These are phyloP conservation scores for Myocastor coypus DNA, from an alignment of 2,113 vertebrate genomes.

Conservation along the genomic window DNA sequence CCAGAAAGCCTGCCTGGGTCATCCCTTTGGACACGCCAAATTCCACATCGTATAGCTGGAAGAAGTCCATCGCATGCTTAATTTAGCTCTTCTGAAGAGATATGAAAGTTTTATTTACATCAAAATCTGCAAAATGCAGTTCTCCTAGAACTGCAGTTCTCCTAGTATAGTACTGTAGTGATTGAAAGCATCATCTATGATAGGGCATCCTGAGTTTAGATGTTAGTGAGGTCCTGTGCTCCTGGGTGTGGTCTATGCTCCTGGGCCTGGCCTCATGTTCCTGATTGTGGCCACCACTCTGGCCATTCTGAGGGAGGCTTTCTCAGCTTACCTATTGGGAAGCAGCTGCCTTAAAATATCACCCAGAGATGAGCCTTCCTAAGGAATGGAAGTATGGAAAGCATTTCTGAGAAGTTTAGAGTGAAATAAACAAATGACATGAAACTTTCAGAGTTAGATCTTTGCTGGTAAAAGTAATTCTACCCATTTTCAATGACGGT, in stretches of 20 bases:
- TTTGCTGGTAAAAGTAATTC: neutral
- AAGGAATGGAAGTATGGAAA: neutral
- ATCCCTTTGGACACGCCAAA: neutral
- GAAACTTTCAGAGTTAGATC: neutral
- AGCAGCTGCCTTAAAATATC: accelerated
- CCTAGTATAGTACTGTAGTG: neutral
- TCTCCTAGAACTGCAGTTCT: too few relatives aligned
- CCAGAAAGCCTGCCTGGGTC: neutral
- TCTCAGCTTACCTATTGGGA: neutral
- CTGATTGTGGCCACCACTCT: neutral
- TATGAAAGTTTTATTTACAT: neutral
- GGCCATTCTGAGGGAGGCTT: neutral
- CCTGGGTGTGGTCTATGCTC: neutral
- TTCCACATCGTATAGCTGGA: neutral
- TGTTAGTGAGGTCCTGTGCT: neutral
- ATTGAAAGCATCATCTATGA: accelerated
- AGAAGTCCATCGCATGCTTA: neutral
- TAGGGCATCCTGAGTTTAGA: too few relatives aligned
- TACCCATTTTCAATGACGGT: neutral
- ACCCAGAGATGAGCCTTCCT: neutral
- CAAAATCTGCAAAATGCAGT: neutral
- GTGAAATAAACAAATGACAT: neutral
- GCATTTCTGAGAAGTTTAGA: neutral
- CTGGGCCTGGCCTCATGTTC: neutral
- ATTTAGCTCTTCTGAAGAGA: too few relatives aligned